Evolutionary conservation across 2,113 vertebrate genomes (phyloP), one percentile per base, ranked within the genome.

Genomic region (Syngnathoides biaculeatus): DNA sequence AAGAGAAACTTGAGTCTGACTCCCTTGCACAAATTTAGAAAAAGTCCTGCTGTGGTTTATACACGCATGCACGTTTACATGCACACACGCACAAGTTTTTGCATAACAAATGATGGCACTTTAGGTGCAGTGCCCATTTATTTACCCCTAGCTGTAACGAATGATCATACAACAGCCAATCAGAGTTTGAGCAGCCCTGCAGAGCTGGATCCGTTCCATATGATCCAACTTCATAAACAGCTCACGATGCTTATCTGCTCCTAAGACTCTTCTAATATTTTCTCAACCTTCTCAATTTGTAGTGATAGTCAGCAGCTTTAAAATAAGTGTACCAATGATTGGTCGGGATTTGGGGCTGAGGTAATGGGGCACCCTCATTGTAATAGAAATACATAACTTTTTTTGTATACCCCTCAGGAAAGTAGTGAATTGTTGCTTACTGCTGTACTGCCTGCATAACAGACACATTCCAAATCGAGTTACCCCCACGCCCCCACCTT

Each of bases 271-370:
- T 11, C 27, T 39, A 7, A 45, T 56, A 58, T 22, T 2, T 27
- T 47, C 17, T 65, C 30, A 20, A 17, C 43, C 30, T 13, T 66
- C n/a, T 61, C 73, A 61, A 68, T 65, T 64, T 77, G 42, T 45
- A n/a, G n/a, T 40, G 22, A 13, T 45, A 9, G 67, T 13, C 12
- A 35, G 53, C 30, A 9, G 64, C 58, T 61, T 57, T 58, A 55
- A 77, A 64, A 26, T 63, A 64, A 70, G 50, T 57, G 65, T 93
- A 87, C 94, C 92, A 82, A 93, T 93, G 93, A 94, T 90, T 93
- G 94, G 93, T 94, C 87, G 93, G 94, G 94, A 94, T 94, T 95
- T 93, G 13, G 93, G 93, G 92, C 93, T 93, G 79, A 94, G 94
- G 92, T 93, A 93, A 92, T 89, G 91, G 92, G 93, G 92, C 92